Base-by-base conservation (phyloP, 2,888 invertebrate species). In the Eilema sororculum region DNA sequence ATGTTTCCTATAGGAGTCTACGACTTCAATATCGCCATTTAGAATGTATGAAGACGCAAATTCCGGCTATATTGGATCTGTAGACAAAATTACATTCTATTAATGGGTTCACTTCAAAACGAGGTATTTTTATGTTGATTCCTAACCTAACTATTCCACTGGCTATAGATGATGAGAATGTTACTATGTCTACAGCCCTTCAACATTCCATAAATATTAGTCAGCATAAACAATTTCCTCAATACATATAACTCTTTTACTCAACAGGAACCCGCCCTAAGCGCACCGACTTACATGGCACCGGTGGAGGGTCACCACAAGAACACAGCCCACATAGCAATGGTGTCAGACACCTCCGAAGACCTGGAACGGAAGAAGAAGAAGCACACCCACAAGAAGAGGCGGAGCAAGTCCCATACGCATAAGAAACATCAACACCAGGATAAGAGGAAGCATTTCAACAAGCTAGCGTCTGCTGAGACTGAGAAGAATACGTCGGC, bases 371-470 rank as follows among this genome's bases (percentile, higher is more conserved):
- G 88, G 64, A 91, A 88, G 67, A 86, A 77, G 16, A 90, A 89
- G 56, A 92, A 89, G 12, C 92, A 91, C 59, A 2, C 65, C 0
- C 92, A 92, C 72, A 93, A 91, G 77, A 91, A 89, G 78, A 87
- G 65, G 3, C 73, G 41, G 9, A 59, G 22, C 25, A 81, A 81
- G 52, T 37, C 25, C 0, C 90, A 81, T 25, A 2, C 73, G 0
- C 92, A 92, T 70, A 93, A 91, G 76, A 91, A 89, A 81, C 92
- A 89, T 68, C 87, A 81, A 37, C 89, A 88, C 63, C 89, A 89
- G 0, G 90, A 90, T 0, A 92, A 89, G 62, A 85, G 84, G 22
- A 91, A 89, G 70, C 87, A 82, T 13, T 86, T 87, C 41, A 91
- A 87, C 66, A 81, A 80, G 37, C 2, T 87, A 0, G 85, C 77